Evolutionary conservation across 2,888 invertebrate genomes (phyloP).

Genomic region (Bruchidius siliquastri): DNA sequence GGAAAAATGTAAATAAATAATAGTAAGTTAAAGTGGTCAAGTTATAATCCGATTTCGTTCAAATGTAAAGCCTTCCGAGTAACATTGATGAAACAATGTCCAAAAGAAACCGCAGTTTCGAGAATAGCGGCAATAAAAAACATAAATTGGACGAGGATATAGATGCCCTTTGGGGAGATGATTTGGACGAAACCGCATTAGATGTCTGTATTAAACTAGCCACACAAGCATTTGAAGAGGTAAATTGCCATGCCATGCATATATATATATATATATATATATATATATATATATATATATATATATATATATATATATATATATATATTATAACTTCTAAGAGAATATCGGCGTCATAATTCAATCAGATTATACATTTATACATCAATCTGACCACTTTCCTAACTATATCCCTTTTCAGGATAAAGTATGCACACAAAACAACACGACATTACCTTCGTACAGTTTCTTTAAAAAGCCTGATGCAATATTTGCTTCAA

Average conservation of each 20-base stretch:
- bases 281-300: too few species aligned
- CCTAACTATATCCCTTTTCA: too few species aligned
- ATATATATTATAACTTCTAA: too few species aligned
- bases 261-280: too few species aligned
- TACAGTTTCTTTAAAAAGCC: constrained; percentile 32
- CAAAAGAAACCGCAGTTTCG: constrained; percentile 20
- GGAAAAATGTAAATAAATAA: neutral
- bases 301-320: too few species aligned
- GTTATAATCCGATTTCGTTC: too few species aligned
- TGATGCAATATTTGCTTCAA: constrained; percentile 19
- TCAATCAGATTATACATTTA: too few species aligned
- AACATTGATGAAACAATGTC: constrained; percentile 16
- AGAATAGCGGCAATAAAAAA: constrained; percentile 26
- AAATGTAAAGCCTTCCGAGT: neutral
- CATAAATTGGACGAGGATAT: constrained; percentile 29
- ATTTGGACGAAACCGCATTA: constrained; percentile 35
- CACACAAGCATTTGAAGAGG: constrained; percentile 33
- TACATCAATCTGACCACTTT: too few species aligned
- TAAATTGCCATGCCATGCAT: constrained; percentile 14
- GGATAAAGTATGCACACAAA: constrained; percentile 17
- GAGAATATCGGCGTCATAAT: too few species aligned
- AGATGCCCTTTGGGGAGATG: constrained; percentile 37
- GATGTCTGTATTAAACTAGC: constrained; percentile 38
- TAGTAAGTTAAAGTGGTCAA: too few species aligned
- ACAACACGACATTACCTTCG: constrained; percentile 27